phyloP scores from a whole-genome alignment of 2,888 invertebrate species.

The Aromia moschata region DNA sequence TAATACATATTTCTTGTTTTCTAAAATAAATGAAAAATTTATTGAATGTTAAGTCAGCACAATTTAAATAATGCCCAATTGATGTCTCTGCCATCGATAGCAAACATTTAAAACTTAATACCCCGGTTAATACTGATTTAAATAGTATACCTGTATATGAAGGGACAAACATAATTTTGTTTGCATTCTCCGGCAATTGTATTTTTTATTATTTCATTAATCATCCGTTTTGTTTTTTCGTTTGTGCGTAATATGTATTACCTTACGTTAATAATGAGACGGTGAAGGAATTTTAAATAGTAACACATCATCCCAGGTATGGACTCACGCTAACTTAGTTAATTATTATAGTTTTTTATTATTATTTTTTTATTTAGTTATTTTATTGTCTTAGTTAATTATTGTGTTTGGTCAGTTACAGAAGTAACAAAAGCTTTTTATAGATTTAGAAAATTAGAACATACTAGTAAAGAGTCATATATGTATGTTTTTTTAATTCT shows the following conservation, averaged over 20 bases:
- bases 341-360: conserved; percentile 1
- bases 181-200: conserved; percentile 38
- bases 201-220: conserved; percentile 32
- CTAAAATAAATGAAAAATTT: no score
- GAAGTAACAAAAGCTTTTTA: no score
- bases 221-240: conserved; percentile 31
- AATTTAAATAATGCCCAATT: no score
- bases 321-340: not conserved
- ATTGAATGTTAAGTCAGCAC: no score
- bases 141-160: conserved; percentile 14
- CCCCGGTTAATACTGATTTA: conserved; percentile 30
- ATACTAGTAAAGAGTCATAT: no score
- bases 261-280: conserved; percentile 31
- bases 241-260: conserved; percentile 14
- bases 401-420: no score
- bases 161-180: conserved; percentile 22
- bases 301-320: conserved; percentile 20
- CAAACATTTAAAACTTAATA: conserved; percentile 35
- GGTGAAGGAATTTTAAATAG: conserved; percentile 43
- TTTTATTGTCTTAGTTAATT: no score
- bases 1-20: no score
- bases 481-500: no score
- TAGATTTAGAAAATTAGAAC: no score
- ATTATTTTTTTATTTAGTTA: no score
- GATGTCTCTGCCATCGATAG: conserved; percentile 27